These are phyloP conservation scores for Solenodon paradoxus DNA, from an alignment of 2,113 vertebrate genomes.

Conservation along the genomic window DNA sequence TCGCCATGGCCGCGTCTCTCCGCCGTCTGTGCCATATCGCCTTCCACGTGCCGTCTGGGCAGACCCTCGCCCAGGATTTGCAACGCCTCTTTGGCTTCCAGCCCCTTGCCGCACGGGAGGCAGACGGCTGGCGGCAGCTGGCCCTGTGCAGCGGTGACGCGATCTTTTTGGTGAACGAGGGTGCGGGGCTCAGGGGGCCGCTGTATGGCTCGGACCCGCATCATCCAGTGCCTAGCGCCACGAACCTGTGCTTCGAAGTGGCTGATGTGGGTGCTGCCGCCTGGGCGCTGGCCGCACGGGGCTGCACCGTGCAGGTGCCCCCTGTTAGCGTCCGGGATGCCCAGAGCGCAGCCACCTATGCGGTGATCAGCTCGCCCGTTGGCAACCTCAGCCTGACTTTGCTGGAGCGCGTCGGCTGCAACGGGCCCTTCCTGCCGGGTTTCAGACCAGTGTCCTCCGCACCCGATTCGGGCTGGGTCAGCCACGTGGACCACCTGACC, in stretches of 20 bases:
- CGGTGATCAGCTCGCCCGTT: constrained; percentile 85
- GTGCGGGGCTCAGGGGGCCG: constrained; percentile 2
- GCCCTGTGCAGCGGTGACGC: constrained; percentile 86
- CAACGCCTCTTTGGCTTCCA: constrained; percentile 87
- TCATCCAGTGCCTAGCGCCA: constrained; percentile 86
- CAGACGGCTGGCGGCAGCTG: constrained; percentile 83
- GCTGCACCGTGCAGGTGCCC: constrained; percentile 87
- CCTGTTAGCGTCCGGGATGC: constrained; percentile 85
- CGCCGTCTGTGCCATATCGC: constrained; percentile 90
- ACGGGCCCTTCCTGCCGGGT: constrained; percentile 89
- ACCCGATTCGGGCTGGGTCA: constrained; percentile 72
- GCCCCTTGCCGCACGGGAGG: constrained; percentile 84
- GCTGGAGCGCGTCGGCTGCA: constrained; percentile 86
- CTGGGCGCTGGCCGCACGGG: constrained; percentile 78
- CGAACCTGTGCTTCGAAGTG: constrained; percentile 94
- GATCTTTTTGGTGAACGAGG: constrained; percentile 90
- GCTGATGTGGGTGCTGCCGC: constrained; percentile 83
- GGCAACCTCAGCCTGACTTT: constrained; percentile 94
- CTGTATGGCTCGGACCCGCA: constrained; percentile 84
- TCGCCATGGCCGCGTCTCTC: constrained; percentile 87
- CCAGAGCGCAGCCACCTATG: constrained; percentile 84
- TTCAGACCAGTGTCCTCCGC: constrained; percentile 78
- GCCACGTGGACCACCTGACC: constrained; percentile 93
- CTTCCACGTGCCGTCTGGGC: constrained; percentile 86
- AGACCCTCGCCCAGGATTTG: constrained; percentile 84